Percentiles rank a stretch among this genome's conserved stretches.
Conservation (phyloP, 1,140 invertebrate species). For the Drosophila azteca region DNA sequence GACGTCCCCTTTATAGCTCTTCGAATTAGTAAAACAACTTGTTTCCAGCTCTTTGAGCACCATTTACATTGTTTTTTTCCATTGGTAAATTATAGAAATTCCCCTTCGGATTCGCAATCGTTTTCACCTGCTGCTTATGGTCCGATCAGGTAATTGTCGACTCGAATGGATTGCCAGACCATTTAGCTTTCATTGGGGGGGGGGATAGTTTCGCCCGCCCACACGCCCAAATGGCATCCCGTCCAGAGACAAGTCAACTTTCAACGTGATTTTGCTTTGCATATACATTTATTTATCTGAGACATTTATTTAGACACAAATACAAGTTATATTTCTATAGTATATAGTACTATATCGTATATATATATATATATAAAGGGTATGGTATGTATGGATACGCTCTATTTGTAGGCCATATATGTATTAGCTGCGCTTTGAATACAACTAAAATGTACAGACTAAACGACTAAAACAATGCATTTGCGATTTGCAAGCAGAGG, state of each 20-base stretch:
- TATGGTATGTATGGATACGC: conserved; percentile 24
- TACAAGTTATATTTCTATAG: conserved; percentile 63
- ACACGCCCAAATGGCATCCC: conserved; percentile 16
- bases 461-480: conserved; percentile 79
- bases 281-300: conserved; percentile 75
- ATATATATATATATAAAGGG: conserved; percentile 16
- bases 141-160: conserved; percentile 47
- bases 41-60: background rate
- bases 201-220: conserved; percentile 45
- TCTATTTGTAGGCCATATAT: conserved; percentile 70
- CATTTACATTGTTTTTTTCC: background rate
- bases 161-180: conserved; percentile 19
- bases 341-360: conserved; percentile 33
- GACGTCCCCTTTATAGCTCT: no score
- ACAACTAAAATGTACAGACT: conserved; percentile 80
- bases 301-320: conserved; percentile 82
- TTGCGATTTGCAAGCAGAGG: conserved; percentile 29
- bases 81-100: conserved; percentile 1
- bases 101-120: background rate
- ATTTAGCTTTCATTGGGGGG: conserved; percentile 40
- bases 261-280: conserved; percentile 53
- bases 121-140: conserved; percentile 41
- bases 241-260: conserved; percentile 41
- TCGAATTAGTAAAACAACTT: no score
- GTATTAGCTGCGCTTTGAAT: conserved; percentile 51